phyloP scores from a whole-genome alignment of 2,888 invertebrate species.

The Tetranychus piercei region DNA sequence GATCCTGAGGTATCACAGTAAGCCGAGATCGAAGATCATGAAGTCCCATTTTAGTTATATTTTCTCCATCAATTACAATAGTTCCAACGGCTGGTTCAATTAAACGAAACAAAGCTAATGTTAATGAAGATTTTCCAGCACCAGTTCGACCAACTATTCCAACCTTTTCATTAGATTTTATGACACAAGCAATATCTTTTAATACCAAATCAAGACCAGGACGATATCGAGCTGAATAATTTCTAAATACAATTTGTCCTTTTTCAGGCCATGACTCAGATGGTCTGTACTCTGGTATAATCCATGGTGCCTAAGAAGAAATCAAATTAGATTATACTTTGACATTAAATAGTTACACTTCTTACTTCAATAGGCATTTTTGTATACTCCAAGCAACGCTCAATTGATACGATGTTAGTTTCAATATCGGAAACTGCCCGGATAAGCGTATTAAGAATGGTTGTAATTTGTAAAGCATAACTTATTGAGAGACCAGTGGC shows the following conservation, averaged over 20 bases:
- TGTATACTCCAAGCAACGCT: constrained; percentile 22
- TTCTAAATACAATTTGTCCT: constrained; percentile 58
- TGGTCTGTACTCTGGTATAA: not conserved
- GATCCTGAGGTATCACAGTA: constrained; percentile 42
- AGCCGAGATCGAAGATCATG: constrained; percentile 33
- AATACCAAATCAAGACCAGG: constrained; percentile 68
- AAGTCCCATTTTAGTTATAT: constrained; percentile 43
- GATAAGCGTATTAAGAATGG: constrained; percentile 18
- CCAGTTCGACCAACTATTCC: constrained; percentile 34
- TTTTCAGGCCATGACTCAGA: constrained; percentile 53
- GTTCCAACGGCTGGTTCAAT: constrained; percentile 32
- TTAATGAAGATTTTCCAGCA: constrained; percentile 35
- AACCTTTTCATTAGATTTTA: constrained; percentile 60
- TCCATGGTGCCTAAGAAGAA: not conserved
- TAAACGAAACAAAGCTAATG: constrained; percentile 36
- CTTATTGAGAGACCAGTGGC: constrained; percentile 37
- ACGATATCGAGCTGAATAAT: constrained; percentile 67
- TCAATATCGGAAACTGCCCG: constrained; percentile 19
- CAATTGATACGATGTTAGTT: constrained; percentile 22
- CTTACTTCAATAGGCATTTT: constrained; percentile 24
- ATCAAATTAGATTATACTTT: constrained; percentile 28
- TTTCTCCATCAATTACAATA: constrained; percentile 35
- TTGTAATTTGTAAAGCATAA: constrained; percentile 33
- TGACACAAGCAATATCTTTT: constrained; percentile 53
- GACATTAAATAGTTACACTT: constrained; percentile 28